Percentiles rank a stretch among this genome's conserved stretches.
phyloP scores from a whole-genome alignment of 2,888 invertebrate species.

The Tortrix viridana region DNA sequence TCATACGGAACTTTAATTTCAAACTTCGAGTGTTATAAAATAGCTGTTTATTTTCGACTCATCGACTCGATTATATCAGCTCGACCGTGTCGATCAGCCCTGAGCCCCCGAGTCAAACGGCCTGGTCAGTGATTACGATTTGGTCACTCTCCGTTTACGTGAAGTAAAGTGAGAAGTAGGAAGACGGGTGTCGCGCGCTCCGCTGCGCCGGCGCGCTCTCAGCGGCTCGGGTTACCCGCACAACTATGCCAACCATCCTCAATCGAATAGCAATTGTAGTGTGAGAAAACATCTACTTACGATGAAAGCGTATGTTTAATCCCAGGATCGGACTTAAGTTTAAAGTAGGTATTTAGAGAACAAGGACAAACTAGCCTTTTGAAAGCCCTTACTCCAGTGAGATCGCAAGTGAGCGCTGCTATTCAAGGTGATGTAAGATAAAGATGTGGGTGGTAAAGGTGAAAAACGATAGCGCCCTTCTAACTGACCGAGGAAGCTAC shows the following conservation, averaged over 20 bases:
- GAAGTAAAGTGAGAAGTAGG: conserved; percentile 77
- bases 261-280: conserved; percentile 40
- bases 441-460: too few relatives aligned
- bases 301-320: conserved; percentile 30
- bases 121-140: conserved; percentile 64
- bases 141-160: conserved; percentile 66
- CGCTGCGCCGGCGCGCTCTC: conserved; percentile 74
- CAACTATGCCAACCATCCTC: conserved; percentile 41
- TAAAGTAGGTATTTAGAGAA: too few relatives aligned
- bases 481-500: too few relatives aligned
- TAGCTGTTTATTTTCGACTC: too few relatives aligned
- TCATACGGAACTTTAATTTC: too few relatives aligned
- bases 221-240: conserved; percentile 69
- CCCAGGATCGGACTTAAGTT: neutral
- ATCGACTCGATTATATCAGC: too few relatives aligned
- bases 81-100: neutral
- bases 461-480: too few relatives aligned
- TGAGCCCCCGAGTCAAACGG: neutral
- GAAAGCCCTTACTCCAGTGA: too few relatives aligned
- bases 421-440: too few relatives aligned
- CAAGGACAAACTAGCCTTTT: too few relatives aligned
- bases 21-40: too few relatives aligned
- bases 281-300: conserved; percentile 52
- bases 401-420: too few relatives aligned
- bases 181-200: conserved; percentile 70